phyloP scores from a whole-genome alignment of 2,888 invertebrate genomes.

The Melikaiella ostensackeni region DNA sequence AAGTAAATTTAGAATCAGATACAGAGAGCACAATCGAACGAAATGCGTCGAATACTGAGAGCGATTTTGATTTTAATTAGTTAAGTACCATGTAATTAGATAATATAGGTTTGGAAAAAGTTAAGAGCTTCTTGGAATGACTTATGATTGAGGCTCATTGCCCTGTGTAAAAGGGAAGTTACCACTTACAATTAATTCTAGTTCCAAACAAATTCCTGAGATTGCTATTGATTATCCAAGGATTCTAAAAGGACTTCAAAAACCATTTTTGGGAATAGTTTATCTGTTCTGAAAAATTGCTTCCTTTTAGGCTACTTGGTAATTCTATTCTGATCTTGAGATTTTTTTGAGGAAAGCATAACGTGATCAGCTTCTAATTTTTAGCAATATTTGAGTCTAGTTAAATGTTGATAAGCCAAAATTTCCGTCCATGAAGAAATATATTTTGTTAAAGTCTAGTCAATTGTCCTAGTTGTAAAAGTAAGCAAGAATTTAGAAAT shows the following conservation, averaged over 20 bases:
- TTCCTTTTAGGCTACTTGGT: not conserved
- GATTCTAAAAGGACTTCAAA: not conserved
- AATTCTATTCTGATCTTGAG: not conserved
- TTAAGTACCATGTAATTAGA: constrained; percentile 32
- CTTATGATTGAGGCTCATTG: not conserved
- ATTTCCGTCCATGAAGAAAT: constrained; percentile 16
- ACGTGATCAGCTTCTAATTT: not conserved
- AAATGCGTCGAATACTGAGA: constrained; percentile 72
- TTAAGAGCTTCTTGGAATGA: not conserved
- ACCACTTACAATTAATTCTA: not conserved
- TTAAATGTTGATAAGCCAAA: constrained; percentile 17
- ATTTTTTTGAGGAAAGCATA: not conserved
- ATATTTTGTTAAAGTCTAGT: constrained; percentile 26
- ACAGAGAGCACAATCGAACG: constrained; percentile 73
- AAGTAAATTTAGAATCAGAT: constrained; percentile 70
- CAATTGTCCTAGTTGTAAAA: constrained; percentile 9
- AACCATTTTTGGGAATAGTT: not conserved
- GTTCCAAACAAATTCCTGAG: not conserved
- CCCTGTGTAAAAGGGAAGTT: not conserved
- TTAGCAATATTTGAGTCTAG: not conserved
- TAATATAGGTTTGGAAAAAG: constrained; percentile 19
- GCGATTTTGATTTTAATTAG: constrained; percentile 75
- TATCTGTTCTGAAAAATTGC: not conserved
- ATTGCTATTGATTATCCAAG: not conserved
- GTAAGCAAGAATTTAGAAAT: constrained; percentile 7